These are phyloP conservation scores for Hyposoter didymator DNA, from an alignment of 2,888 invertebrate species.

Conservation along the genomic window DNA sequence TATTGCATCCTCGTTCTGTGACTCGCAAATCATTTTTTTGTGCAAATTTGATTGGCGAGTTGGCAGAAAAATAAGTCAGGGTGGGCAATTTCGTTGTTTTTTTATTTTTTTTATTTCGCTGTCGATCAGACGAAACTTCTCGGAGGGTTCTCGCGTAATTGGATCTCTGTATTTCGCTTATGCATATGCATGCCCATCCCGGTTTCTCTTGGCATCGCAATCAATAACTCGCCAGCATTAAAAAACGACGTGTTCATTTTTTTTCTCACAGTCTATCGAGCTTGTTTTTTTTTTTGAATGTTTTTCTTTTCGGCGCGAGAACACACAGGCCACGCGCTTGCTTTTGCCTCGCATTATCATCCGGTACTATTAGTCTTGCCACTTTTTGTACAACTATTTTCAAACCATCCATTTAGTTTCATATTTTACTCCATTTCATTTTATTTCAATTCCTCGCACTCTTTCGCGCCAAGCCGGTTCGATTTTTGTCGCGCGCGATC, in stretches of 20 bases:
- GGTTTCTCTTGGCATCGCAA: slow-evolving; percentile 44
- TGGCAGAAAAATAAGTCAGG: slow-evolving; percentile 4
- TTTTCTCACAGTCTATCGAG: slow-evolving; percentile 8
- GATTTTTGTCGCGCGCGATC: slow-evolving; percentile 46
- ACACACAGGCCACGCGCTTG: slow-evolving; percentile 3
- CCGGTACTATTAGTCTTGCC: not conserved
- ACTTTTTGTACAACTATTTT: slow-evolving; percentile 32
- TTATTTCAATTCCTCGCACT: slow-evolving; percentile 42
- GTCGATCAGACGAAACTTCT: slow-evolving; percentile 41
- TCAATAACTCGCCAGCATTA: slow-evolving; percentile 54
- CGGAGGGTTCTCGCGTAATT: slow-evolving; percentile 57
- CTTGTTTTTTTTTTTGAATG: not conserved
- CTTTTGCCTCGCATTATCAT: not conserved
- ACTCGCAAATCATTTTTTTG: slow-evolving; percentile 15
- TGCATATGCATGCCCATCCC: slow-evolving; percentile 63
- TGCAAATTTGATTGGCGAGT: slow-evolving; percentile 44
- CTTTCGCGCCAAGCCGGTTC: slow-evolving; percentile 45
- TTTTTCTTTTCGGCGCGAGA: not conserved
- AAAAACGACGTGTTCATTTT: slow-evolving; percentile 45
- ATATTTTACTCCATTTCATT: slow-evolving; percentile 37
- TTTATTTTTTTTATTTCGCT: not conserved
- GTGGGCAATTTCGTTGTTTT: slow-evolving; percentile 7
- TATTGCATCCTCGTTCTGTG: slow-evolving; percentile 1
- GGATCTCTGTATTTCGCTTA: slow-evolving; percentile 59
- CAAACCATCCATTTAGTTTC: not conserved